Base-by-base conservation (phyloP, 2,888 invertebrate genomes). In the Noctua fimbriata region DNA sequence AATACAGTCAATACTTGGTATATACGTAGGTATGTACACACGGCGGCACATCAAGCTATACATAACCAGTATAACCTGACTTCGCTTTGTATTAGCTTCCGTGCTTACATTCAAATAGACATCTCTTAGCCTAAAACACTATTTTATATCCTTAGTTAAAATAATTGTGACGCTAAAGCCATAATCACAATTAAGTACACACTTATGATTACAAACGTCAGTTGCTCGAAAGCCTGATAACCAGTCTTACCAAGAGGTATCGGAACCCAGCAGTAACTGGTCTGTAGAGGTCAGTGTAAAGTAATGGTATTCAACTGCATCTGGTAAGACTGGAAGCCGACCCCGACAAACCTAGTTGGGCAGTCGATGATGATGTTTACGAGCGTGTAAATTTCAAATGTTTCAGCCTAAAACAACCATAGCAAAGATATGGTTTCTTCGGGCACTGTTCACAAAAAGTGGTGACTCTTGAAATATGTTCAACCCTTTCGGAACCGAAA, bases 381-480 rank as follows among this genome's bases (percentile, higher is more conserved):
- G 18, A 21, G 52, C 52, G 21, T 52, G 52, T 21, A 52, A 52
- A 52, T 21, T 52, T 41, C 36, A 66, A 36, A 79, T 82, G 73
- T 65, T 76, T 79, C 81, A 76, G 72, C 44, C 81, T 36, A 84
- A 90, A 86, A 82, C 91, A 89, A 36, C 78, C 67, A 24, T 76
- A 78, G 65, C 89, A 89, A 9, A 86, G 79, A 74, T 83, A 90
- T 24, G 87, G 84, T 73, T 88, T 76, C 28, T 79, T 89, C 66
- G 90, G 89, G 70, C 89, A 89, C 69, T 87, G 83, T 0, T 84
- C 76, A 82, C 91, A 92, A 63, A 87, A 90, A 10, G 89, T 89
- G 71, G 69, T 70, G n/a, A 86, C 88, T 80, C 81, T 87, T 67
- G 49, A 85, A 44, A 87, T 80, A 3, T 24, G 41, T 71, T 89